A percentile compares a stretch with the other conserved stretches of the same genome.
Evolutionary conservation across 2,888 invertebrate species (phyloP).

Genomic region (Leucophenga maculata): DNA sequence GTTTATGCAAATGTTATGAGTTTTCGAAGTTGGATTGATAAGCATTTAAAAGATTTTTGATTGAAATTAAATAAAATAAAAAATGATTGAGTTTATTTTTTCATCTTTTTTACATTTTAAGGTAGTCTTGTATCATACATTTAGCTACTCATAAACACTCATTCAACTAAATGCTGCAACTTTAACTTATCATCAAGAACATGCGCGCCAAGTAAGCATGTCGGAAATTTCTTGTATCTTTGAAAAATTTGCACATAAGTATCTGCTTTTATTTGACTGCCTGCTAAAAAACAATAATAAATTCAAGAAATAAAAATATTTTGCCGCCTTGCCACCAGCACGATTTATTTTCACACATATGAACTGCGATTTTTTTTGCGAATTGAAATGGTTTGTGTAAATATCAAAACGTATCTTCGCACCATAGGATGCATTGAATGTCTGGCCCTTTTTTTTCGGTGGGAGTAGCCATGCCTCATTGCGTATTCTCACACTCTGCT

Average conservation of each 20-base stretch:
- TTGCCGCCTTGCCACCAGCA: neutral
- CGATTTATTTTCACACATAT: neutral
- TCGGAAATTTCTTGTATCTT: slow-evolving; percentile 27
- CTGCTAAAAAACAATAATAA: slow-evolving; percentile 38
- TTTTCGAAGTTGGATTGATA: slow-evolving; percentile 61
- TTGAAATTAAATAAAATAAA: too few relatives aligned
- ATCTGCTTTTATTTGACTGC: slow-evolving; percentile 46
- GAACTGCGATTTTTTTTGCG: too few relatives aligned
- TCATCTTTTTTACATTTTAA: neutral
- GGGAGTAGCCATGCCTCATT: too few relatives aligned
- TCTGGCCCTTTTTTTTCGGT: too few relatives aligned
- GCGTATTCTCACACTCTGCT: too few relatives aligned
- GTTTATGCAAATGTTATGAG: slow-evolving; percentile 58
- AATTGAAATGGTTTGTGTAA: too few relatives aligned
- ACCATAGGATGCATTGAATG: too few relatives aligned
- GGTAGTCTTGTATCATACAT: too few relatives aligned
- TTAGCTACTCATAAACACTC: slow-evolving; percentile 30
- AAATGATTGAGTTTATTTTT: too few relatives aligned
- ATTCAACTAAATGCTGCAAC: slow-evolving; percentile 64
- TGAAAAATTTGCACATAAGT: slow-evolving; percentile 45
- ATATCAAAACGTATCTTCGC: too few relatives aligned
- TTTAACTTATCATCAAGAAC: slow-evolving; percentile 61
- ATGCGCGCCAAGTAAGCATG: slow-evolving; percentile 29
- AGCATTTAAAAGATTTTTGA: slow-evolving; percentile 37
- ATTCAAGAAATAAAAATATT: slow-evolving; percentile 2